Base-by-base conservation (phyloP, 2,797 vertebrate species). In the Notoglanidium macrostoma region DNA sequence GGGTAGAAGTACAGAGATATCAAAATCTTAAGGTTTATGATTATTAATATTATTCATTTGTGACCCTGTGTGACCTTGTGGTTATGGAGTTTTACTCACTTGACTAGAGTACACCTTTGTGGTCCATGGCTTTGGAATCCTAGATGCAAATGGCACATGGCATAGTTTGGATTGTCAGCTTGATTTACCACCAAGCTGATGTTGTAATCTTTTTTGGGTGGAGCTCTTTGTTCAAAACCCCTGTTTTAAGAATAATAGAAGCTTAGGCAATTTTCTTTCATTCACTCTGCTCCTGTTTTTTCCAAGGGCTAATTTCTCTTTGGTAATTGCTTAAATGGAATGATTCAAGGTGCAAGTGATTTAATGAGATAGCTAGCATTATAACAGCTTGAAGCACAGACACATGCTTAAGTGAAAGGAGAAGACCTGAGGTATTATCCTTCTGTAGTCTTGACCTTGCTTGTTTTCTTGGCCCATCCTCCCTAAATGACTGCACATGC, bases 401-500 rank as follows among this genome's bases (percentile, higher is more conserved):
- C 94, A 93, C 90, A 29, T 61, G 57, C 23, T 32, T 92, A 87
- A 90, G 89, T 91, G 89, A 89, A 91, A 94, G 91, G 90, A 93
- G 93, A 92, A 92, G 92, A 92, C 95, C 10, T 65, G 93, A 94
- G 91, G 85, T 86, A 72, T 93, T 89, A 92, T 86, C 89, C 93
- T 91, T 88, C 46, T 86, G 15, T 83, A 68, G 84, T 86, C 88
- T 55, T 89, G 90, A 86, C 90, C 88, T 85, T 84, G 90, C 89
- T 87, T 93, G 92, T 91, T 94, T 94, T 76, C 87, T 89, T 93
- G 92, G 88, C 90, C 90, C 92, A 90, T 85, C 91, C 76, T 88
- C 88, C 88, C 90, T 94, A 95, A 96, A 95, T 85, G 94, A 85
- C 86, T 88, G 90, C 93, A 93, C 94, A 95, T 93, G 94, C 93